Conservation (phyloP, 2,113 vertebrate genomes). For the Nannospalax galili region DNA sequence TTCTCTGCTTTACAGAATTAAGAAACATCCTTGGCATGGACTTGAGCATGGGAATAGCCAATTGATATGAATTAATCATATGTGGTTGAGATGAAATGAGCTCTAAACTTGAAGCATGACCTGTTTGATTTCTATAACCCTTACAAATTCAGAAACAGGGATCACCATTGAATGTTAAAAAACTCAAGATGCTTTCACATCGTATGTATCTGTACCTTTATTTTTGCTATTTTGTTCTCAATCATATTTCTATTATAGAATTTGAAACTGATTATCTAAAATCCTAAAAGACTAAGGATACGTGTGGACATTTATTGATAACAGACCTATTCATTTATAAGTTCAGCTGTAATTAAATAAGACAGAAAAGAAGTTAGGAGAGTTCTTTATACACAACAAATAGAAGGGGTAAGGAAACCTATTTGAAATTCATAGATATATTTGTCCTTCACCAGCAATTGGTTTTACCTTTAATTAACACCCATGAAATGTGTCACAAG, state of each 20-base stretch:
- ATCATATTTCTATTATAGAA: background rate
- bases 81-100: background rate
- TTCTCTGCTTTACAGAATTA: background rate
- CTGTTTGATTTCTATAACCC: background rate
- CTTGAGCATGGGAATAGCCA: background rate
- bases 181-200: background rate
- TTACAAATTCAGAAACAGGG: background rate
- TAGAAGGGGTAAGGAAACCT: background rate
- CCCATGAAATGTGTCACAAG: background rate
- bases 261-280: background rate
- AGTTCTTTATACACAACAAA: background rate
- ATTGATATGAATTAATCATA: background rate
- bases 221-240: background rate
- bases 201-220: background rate
- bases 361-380: background rate
- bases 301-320: background rate
- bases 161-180: background rate
- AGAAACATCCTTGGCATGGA: background rate
- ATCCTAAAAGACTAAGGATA: background rate
- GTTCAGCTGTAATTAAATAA: background rate
- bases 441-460: background rate
- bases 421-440: background rate
- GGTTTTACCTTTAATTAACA: background rate
- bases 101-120: background rate
- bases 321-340: background rate